Evolutionary conservation across 2,888 invertebrate genomes (phyloP).

Genomic region (Oscheius onirici): DNA sequence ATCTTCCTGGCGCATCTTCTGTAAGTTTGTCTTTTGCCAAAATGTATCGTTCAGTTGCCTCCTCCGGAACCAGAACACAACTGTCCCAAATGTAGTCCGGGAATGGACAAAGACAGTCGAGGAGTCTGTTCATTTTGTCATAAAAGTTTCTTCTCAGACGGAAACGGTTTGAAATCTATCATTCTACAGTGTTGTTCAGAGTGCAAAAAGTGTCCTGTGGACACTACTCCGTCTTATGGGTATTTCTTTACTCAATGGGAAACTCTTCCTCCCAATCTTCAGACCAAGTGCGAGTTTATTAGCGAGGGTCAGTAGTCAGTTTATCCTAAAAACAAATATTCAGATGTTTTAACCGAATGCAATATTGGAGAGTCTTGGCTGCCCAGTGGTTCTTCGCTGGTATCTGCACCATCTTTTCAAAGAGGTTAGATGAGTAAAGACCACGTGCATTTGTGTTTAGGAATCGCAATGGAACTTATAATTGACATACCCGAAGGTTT

Average conservation of each 20-base stretch:
- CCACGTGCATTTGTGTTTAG: no score
- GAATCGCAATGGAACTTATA: slow-evolving; percentile 75
- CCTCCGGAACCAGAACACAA: slow-evolving; percentile 57
- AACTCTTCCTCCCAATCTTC: slow-evolving; percentile 73
- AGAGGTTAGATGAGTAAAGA: slow-evolving; percentile 56
- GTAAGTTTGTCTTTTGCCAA: slow-evolving; percentile 71
- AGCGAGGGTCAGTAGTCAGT: slow-evolving; percentile 69
- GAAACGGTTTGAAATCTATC: slow-evolving; percentile 58
- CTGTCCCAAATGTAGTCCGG: slow-evolving; percentile 77
- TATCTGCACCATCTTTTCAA: slow-evolving; percentile 74
- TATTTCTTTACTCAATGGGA: slow-evolving; percentile 75
- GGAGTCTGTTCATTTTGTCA: slow-evolving; percentile 75
- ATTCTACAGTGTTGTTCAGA: slow-evolving; percentile 38
- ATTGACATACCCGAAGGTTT: slow-evolving; percentile 74
- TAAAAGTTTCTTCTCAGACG: slow-evolving; percentile 74
- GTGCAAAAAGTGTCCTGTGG: slow-evolving; percentile 73
- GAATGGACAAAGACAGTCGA: slow-evolving; percentile 73
- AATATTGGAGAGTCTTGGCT: slow-evolving; percentile 74
- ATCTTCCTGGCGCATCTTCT: slow-evolving; percentile 71
- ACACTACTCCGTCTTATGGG: slow-evolving; percentile 76
- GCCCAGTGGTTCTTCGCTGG: slow-evolving; percentile 74
- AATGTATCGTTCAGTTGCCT: slow-evolving; percentile 37
- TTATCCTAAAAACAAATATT: slow-evolving; percentile 9
- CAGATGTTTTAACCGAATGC: slow-evolving; percentile 41
- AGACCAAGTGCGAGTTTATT: slow-evolving; percentile 73